Conservation (phyloP, 2,797 vertebrate genomes). For the Tapera naevia region DNA sequence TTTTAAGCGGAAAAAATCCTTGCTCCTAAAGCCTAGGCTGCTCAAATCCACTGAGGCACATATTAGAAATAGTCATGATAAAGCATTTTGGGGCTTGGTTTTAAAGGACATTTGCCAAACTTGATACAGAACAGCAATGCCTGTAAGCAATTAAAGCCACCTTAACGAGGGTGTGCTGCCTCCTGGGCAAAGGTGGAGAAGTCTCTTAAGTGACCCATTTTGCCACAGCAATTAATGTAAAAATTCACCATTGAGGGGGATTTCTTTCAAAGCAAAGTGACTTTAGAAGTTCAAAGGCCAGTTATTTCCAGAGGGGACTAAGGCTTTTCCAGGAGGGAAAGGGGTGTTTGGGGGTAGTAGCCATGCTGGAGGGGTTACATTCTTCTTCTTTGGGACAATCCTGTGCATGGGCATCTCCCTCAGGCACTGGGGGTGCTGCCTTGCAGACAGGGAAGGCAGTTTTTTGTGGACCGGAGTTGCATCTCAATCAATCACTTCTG, state of each 20-base stretch:
- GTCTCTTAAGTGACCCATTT: background rate
- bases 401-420: slow-evolving; percentile 28
- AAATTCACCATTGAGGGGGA: background rate
- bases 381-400: slow-evolving; percentile 53
- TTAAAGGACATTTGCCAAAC: background rate
- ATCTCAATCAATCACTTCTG: slow-evolving; percentile 56
- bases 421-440: slow-evolving; percentile 45
- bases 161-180: background rate
- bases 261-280: slow-evolving; percentile 25
- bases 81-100: background rate
- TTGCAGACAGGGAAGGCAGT: background rate
- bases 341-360: background rate
- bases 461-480: background rate
- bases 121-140: background rate
- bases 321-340: slow-evolving; percentile 29
- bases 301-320: background rate
- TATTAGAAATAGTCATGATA: background rate
- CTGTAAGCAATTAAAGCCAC: background rate
- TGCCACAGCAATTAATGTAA: background rate
- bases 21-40: background rate
- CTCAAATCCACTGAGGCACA: background rate
- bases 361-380: slow-evolving; percentile 58
- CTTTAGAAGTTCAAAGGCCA: background rate
- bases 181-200: background rate
- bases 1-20: background rate